These are phyloP conservation scores for Rhyacichthys aspro DNA, from an alignment of 2,797 vertebrate genomes.

Conservation along the genomic window DNA sequence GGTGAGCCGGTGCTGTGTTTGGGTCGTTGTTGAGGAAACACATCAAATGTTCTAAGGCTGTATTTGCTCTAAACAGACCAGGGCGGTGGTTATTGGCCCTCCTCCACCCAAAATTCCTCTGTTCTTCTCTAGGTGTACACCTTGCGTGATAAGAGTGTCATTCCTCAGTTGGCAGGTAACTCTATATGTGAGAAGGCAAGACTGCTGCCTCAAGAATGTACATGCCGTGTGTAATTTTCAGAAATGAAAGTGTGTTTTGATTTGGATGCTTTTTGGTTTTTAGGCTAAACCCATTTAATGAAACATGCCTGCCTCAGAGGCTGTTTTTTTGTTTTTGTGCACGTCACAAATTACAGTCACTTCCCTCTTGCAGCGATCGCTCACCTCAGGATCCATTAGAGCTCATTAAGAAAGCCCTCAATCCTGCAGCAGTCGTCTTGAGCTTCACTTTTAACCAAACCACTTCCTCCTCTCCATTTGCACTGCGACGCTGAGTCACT, in stretches of 20 bases:
- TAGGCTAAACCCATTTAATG: conserved; percentile 4
- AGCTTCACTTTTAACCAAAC: neutral
- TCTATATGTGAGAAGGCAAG: neutral
- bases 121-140: conserved; percentile 6
- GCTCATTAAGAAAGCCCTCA: conserved; percentile 42
- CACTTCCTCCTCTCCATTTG: conserved; percentile 9
- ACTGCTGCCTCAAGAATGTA: neutral
- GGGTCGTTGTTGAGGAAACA: conserved; percentile 62
- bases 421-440: conserved; percentile 15
- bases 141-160: neutral
- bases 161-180: neutral
- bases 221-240: neutral
- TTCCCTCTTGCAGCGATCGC: conserved; percentile 4
- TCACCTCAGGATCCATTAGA: conserved; percentile 42
- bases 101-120: conserved; percentile 8
- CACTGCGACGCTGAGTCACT: conserved; percentile 17
- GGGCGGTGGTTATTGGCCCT: conserved; percentile 12
- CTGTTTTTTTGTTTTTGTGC: conserved; percentile 8
- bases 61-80: conserved; percentile 24
- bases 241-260: conserved; percentile 3
- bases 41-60: conserved; percentile 35
- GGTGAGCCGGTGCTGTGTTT: conserved; percentile 44
- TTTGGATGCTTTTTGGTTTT: neutral
- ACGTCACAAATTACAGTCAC: conserved; percentile 33
- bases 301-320: conserved; percentile 25